Base-by-base conservation (phyloP, 2,888 invertebrate species). In the Serripes groenlandicus region DNA sequence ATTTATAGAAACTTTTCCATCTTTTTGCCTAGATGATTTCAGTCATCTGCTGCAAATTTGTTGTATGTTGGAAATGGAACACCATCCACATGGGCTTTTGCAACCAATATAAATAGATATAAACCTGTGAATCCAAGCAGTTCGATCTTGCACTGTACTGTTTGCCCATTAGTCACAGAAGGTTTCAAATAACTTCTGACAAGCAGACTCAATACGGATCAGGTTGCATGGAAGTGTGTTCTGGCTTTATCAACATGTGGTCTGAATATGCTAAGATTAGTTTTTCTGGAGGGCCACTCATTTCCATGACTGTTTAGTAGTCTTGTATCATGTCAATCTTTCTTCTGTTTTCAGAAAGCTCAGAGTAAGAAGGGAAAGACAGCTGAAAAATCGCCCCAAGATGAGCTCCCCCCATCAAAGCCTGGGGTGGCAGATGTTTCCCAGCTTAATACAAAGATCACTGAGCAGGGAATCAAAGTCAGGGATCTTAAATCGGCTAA, bases 391-490 rank as follows among this genome's bases (percentile, higher is more conserved):
- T 94, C 94, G 9, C 93, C 93, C 4, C 91, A 92, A 75, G 92
- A 92, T 3, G 94, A 94, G 69, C 75, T 75, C n/a, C 83, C 92
- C 30, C 91, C 92, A 7, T 49, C 85, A 28, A 23, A 76, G 18
- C 64, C 71, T 9, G 54, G 84, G 26, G 28, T 60, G 56, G 66
- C 56, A 3, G 73, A 85, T 74, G 79, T 78, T 87, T 81, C 87
- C 88, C 88, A 89, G 91, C 83, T 93, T 21, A 86, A 91, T 79
- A 76, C 78, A 28, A 90, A 93, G 91, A 96, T 97, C 66, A 95
- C 94, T 70, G 95, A 95, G 21, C 96, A 96, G 92, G 96, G 97
- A 0, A 96, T 97, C 78, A 96, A 96, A 93, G 96, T 98, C 3
- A 95, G 98, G 21, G 95, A 96, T 72, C 94, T 96, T 34, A 98